phyloP scores from a whole-genome alignment of 2,797 vertebrate genomes.

The Sphenodon punctatus region DNA sequence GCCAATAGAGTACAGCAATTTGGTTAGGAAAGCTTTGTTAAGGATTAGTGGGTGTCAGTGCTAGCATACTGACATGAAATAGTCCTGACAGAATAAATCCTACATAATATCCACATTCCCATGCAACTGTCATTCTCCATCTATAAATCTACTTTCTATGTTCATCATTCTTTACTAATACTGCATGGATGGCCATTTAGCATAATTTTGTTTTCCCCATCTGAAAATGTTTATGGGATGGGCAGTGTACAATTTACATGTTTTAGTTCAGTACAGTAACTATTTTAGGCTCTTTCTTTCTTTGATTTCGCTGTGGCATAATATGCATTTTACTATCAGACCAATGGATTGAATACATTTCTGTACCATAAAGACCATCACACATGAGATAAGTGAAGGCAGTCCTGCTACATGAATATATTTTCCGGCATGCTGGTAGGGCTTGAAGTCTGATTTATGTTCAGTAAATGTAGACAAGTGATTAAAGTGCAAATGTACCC shows the following conservation, averaged over 20 bases:
- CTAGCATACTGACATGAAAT: neutral
- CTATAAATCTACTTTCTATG: neutral
- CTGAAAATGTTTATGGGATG: neutral
- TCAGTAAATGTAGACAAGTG: conserved; percentile 19
- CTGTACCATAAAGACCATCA: neutral
- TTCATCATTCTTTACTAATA: neutral
- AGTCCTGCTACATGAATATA: neutral
- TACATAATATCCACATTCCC: neutral
- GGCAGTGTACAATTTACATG: neutral
- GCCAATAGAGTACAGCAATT: neutral
- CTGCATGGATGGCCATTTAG: neutral
- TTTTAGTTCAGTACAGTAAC: neutral
- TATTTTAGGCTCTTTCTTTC: neutral
- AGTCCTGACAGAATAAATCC: neutral
- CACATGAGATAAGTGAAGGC: neutral
- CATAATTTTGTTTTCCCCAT: neutral
- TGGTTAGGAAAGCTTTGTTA: conserved; percentile 28
- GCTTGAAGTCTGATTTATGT: conserved; percentile 38
- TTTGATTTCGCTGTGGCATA: neutral
- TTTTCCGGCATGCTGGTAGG: conserved; percentile 10
- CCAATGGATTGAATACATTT: neutral
- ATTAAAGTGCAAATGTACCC: conserved; percentile 60
- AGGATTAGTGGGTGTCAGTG: neutral
- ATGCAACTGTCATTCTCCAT: neutral
- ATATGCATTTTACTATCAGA: neutral